Conservation (phyloP, 2,888 invertebrate species). For the Caenorhabditis uteleia region DNA sequence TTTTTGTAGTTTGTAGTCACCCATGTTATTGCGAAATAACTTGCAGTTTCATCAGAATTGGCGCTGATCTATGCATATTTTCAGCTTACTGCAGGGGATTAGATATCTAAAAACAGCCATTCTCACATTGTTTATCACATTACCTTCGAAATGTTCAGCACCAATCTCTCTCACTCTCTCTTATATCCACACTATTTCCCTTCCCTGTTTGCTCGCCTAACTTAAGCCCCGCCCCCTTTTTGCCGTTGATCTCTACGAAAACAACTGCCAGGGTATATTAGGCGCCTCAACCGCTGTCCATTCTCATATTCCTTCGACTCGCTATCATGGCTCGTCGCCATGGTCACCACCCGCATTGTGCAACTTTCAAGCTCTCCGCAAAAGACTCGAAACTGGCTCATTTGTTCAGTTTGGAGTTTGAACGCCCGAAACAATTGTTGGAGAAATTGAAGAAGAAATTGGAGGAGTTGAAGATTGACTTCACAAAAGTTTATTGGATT, state of each 20-base stretch:
- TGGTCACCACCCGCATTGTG: not conserved
- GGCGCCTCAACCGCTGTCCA: not conserved
- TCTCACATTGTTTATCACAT: too few species aligned
- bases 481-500: constrained; percentile 31
- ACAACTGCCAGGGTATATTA: constrained; percentile 26
- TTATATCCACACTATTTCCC: too few species aligned
- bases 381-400: constrained; percentile 30
- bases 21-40: too few species aligned
- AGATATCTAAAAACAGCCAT: too few species aligned
- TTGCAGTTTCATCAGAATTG: too few species aligned
- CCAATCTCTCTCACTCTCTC: too few species aligned
- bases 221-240: constrained; percentile 21
- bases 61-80: too few species aligned
- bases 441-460: constrained; percentile 28
- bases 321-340: constrained; percentile 11
- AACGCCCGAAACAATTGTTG: constrained; percentile 12
- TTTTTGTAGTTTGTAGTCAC: too few species aligned
- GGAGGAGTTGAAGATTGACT: constrained; percentile 19
- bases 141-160: too few species aligned
- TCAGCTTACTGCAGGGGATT: too few species aligned
- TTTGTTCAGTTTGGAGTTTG: constrained; percentile 24
- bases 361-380: constrained; percentile 23
- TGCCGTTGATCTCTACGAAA: constrained; percentile 34
- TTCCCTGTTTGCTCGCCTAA: too few species aligned
- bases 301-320: not conserved